Conservation (phyloP, 2,113 vertebrate species). For the Elephantulus edwardii region DNA sequence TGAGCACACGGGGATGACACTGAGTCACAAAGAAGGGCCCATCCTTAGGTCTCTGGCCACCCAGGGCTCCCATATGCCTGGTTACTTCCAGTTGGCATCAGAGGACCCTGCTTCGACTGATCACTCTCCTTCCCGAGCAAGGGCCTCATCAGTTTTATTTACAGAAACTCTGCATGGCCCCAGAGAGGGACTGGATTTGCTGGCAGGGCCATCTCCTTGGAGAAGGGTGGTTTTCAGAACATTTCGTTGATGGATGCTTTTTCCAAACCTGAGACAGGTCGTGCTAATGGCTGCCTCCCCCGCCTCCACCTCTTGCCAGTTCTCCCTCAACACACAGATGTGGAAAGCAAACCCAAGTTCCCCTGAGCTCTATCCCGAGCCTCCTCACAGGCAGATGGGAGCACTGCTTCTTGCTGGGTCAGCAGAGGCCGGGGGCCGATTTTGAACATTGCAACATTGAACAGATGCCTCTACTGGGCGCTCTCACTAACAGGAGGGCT, state of each 20-base stretch:
- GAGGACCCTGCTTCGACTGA: neutral
- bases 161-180: neutral
- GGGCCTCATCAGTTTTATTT: neutral
- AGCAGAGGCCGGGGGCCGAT: neutral
- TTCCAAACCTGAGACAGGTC: neutral
- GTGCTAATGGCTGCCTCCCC: neutral
- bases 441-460: neutral
- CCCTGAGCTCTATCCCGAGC: neutral
- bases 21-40: neutral
- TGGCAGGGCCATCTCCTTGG: neutral
- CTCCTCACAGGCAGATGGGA: neutral
- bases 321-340: neutral
- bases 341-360: neutral
- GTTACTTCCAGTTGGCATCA: neutral
- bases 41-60: neutral
- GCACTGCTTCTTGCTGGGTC: neutral
- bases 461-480: neutral
- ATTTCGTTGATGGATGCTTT: neutral
- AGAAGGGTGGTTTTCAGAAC: neutral
- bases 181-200: neutral
- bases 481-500: neutral
- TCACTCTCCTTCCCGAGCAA: neutral
- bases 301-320: neutral
- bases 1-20: fast-evolving
- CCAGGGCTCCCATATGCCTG: neutral